Conservation (phyloP, 2,888 invertebrate genomes). For the Gandaritis pyraliata region DNA sequence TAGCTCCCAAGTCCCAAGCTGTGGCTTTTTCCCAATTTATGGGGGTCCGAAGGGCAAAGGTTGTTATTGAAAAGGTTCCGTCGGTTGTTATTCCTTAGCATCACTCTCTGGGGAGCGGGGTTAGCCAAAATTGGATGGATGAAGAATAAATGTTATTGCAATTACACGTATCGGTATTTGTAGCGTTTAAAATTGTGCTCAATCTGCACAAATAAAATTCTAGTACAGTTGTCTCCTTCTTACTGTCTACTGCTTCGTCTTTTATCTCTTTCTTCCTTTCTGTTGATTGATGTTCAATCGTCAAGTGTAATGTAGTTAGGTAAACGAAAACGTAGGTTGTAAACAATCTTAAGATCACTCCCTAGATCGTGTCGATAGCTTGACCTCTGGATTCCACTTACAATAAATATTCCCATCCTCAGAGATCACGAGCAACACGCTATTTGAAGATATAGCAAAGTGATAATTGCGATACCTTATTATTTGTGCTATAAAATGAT, state of each 20-base stretch:
- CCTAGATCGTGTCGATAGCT: neutral
- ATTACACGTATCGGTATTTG: conserved; percentile 11
- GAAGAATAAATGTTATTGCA: conserved; percentile 23
- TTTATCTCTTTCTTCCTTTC: no score
- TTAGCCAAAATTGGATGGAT: conserved; percentile 20
- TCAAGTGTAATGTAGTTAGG: no score
- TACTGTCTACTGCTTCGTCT: no score
- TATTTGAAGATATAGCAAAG: neutral
- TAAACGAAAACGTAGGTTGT: no score
- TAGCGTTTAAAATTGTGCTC: neutral
- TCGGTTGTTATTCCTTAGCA: conserved; percentile 25
- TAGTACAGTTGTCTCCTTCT: no score
- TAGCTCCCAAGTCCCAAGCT: conserved; percentile 30
- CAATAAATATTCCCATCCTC: neutral
- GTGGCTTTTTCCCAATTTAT: conserved; percentile 42
- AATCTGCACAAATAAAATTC: no score
- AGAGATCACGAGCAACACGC: no score
- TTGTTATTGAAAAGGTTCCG: conserved; percentile 44
- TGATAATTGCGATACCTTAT: neutral
- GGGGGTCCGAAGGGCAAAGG: conserved; percentile 39
- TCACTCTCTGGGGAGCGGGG: conserved; percentile 23
- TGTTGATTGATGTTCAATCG: no score
- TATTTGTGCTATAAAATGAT: conserved; percentile 4
- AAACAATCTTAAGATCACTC: no score
- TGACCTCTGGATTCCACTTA: neutral